These are phyloP conservation scores for Notothenia rossii DNA, from an alignment of 2,113 vertebrate genomes.

Conservation along the genomic window DNA sequence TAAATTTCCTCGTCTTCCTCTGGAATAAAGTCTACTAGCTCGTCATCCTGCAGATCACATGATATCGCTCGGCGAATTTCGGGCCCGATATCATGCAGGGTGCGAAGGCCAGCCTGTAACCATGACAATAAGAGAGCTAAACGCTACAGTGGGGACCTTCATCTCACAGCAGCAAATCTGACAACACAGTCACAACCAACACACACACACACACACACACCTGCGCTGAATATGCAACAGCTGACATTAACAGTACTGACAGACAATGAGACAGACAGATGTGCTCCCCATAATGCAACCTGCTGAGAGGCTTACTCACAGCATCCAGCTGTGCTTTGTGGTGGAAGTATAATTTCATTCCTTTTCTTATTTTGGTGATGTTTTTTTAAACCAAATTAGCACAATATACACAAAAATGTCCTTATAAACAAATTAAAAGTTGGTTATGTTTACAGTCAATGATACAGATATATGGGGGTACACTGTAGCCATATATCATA, in stretches of 20 bases:
- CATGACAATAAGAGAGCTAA: slow-evolving; percentile 89
- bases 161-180: slow-evolving; percentile 54
- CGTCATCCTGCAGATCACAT: slow-evolving; percentile 99
- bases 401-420: slow-evolving; percentile 27
- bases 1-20: slow-evolving; percentile 98
- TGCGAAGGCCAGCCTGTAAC: slow-evolving; percentile 98
- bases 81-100: slow-evolving; percentile 99
- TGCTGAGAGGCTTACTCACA: slow-evolving; percentile 24
- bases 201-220: slow-evolving; percentile 62
- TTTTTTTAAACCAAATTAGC: slow-evolving; percentile 12
- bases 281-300: slow-evolving; percentile 63
- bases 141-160: slow-evolving; percentile 58
- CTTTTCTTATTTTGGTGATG: slow-evolving; percentile 17
- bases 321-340: slow-evolving; percentile 40
- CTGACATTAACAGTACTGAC: slow-evolving; percentile 72
- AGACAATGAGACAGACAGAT: slow-evolving; percentile 78
- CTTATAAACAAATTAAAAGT: slow-evolving; percentile 43
- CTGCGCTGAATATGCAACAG: slow-evolving; percentile 58
- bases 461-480: slow-evolving; percentile 60
- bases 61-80: slow-evolving; percentile 99
- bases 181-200: slow-evolving; percentile 67
- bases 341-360: slow-evolving; percentile 1
- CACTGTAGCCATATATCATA: slow-evolving; percentile 66
- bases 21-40: slow-evolving; percentile 94
- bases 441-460: slow-evolving; percentile 47